Base-by-base conservation (phyloP, 2,113 vertebrate genomes). In the Pygoscelis antarcticus region DNA sequence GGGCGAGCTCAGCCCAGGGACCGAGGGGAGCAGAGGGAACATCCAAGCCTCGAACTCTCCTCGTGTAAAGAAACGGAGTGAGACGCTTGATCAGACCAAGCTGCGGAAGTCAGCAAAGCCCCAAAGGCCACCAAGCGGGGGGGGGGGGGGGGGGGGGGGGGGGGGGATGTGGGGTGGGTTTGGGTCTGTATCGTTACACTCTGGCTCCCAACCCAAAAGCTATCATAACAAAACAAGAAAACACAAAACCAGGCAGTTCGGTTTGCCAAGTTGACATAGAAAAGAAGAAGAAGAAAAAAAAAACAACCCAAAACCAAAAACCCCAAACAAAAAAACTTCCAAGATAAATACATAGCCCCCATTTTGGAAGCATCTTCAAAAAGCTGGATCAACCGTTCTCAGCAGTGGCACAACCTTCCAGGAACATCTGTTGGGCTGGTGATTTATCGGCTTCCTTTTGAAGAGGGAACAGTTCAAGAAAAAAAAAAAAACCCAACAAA, bases 41-140 rank as follows among this genome's bases (percentile, higher is more conserved):
- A 90, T 83, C 97, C 68, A 38, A 96, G 93, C 92, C 96, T 95
- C 55, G 91, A 95, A 40, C 74, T 87, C 78, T 89, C 93, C 93
- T 74, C 78, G 7, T 49, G 58, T 85, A 27, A 90, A 88, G 72
- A 94, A 77, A 61, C 1, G 27, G 36, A 83, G 86, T 38, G 93
- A 87, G 74, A 89, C 2, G 29, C 76, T 87, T 47, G 55, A 58
- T 81, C 26, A 20, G 69, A 70, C 51, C 89, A 61, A 89, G 91
- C 83, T 88, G 46, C 46, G 83, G 27, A 86, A 85, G 58, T 58
- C 83, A 68, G 29, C 32, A 13, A 71, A 87, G 80, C 70, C 94
- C 92, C 82, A 86, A 20, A 81, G 93, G 94, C 72, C 88, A 96
- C 93, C 65, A 54, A 4, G 4, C 32, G 62, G 36, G 60, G 57